phyloP scores from a whole-genome alignment of 2,888 invertebrate genomes.

The Microctonus aethiopoides region DNA sequence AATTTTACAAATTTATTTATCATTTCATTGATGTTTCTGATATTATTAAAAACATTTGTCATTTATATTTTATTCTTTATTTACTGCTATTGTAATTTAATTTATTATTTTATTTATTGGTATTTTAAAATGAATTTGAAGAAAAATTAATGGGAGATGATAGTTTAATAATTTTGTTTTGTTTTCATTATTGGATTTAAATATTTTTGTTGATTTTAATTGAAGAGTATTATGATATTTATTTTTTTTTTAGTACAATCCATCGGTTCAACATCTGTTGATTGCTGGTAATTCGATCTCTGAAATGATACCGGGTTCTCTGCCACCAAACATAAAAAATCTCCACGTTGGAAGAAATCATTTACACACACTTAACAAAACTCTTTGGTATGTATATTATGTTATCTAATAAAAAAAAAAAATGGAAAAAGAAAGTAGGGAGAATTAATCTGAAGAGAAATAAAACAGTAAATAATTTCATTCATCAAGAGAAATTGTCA shows the following conservation, averaged over 20 bases:
- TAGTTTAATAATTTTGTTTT: no score
- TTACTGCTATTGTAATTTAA: no score
- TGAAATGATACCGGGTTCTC: conserved; percentile 77
- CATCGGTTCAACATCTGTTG: conserved; percentile 76
- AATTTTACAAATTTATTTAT: background rate
- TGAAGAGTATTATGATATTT: background rate
- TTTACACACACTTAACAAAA: conserved; percentile 79
- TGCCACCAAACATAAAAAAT: conserved; percentile 77
- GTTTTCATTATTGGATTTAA: no score
- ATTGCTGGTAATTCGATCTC: conserved; percentile 82
- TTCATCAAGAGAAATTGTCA: background rate
- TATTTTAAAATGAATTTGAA: no score
- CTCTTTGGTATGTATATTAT: conserved; percentile 70
- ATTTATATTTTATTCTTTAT: no score
- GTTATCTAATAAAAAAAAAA: background rate
- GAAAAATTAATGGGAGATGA: no score
- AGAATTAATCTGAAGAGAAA: background rate
- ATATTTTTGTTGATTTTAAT: background rate
- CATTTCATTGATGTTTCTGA: conserved; percentile 7
- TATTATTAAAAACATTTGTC: background rate
- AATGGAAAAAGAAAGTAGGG: background rate
- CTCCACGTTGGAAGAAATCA: conserved; percentile 82
- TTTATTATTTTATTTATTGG: background rate
- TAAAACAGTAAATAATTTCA: no score
- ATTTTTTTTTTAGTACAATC: conserved; percentile 66